Evolutionary conservation across 2,888 invertebrate species (phyloP).

Genomic region (Metacarcinus magister): DNA sequence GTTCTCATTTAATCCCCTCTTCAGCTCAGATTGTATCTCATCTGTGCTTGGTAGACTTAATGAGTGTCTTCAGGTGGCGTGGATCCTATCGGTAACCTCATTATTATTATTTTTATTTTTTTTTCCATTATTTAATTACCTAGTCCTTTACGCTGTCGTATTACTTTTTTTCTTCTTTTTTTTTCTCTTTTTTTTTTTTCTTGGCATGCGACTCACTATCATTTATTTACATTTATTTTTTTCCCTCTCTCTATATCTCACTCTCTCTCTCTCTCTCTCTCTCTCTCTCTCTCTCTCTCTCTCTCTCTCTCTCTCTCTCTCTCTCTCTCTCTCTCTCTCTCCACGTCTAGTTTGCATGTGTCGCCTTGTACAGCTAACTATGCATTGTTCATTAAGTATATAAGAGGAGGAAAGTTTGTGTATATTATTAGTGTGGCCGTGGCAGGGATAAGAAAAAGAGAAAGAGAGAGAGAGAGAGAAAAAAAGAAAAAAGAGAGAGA

Average conservation of each 20-base stretch:
- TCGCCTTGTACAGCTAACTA: background rate
- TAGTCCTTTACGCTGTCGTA: too few species aligned
- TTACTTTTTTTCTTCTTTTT: background rate
- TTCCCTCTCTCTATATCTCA: background rate
- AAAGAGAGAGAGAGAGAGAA: slow-evolving; percentile 12
- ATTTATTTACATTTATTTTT: background rate
- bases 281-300: background rate
- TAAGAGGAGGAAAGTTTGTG: too few species aligned
- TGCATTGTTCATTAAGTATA: too few species aligned
- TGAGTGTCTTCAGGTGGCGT: slow-evolving; percentile 16
- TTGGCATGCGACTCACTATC: background rate
- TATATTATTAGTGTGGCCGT: too few species aligned
- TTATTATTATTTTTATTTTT: slow-evolving; percentile 19
- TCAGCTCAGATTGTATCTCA: background rate
- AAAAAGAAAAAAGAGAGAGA: background rate
- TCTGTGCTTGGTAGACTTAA: background rate
- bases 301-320: background rate
- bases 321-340: too few species aligned
- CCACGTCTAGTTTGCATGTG: too few species aligned
- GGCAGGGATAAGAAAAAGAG: too few species aligned
- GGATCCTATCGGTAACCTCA: background rate
- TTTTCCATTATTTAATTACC: background rate
- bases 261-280: background rate
- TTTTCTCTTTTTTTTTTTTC: background rate
- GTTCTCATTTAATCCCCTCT: slow-evolving; percentile 6